Percentiles rank a stretch among this genome's conserved stretches.
Conservation (phyloP, 2,888 invertebrate genomes). For the Pharmacophagus antenor region DNA sequence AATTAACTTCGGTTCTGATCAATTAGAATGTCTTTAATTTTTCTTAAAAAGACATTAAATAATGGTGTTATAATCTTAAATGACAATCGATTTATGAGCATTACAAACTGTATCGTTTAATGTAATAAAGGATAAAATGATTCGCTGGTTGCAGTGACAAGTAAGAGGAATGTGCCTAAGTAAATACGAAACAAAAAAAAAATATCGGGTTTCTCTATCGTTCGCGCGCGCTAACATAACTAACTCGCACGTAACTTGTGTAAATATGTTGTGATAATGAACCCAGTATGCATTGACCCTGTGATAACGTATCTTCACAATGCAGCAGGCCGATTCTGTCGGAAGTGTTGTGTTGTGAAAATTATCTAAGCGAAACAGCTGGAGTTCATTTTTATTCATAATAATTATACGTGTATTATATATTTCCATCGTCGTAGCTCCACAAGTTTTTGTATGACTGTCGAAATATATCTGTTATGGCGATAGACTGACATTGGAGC, state of each 20-base stretch:
- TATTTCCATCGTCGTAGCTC: not conserved
- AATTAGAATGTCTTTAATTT: too few relatives aligned
- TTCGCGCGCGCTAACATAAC: conserved; percentile 39
- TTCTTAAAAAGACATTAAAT: too few relatives aligned
- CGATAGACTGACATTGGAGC: not conserved
- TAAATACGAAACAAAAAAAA: conserved; percentile 15
- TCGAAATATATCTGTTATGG: not conserved
- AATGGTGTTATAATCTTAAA: too few relatives aligned
- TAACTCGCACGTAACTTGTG: conserved; percentile 25
- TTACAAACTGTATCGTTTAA: too few relatives aligned
- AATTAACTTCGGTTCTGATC: too few relatives aligned
- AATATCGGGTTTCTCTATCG: conserved; percentile 11
- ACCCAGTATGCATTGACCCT: conserved; percentile 38
- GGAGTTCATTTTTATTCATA: conserved; percentile 1
- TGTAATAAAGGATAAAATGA: not conserved
- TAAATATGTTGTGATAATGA: conserved; percentile 40
- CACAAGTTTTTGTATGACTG: not conserved
- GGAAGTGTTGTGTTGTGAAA: conserved; percentile 34
- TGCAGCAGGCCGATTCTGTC: conserved; percentile 35
- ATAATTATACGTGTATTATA: not conserved
- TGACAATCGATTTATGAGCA: too few relatives aligned
- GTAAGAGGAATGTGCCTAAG: conserved; percentile 5
- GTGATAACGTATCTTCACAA: conserved; percentile 40
- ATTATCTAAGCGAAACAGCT: conserved; percentile 22
- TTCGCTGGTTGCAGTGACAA: not conserved